Evolutionary conservation across 2,797 vertebrate species (phyloP).

Genomic region (Hafferia zeledoni): DNA sequence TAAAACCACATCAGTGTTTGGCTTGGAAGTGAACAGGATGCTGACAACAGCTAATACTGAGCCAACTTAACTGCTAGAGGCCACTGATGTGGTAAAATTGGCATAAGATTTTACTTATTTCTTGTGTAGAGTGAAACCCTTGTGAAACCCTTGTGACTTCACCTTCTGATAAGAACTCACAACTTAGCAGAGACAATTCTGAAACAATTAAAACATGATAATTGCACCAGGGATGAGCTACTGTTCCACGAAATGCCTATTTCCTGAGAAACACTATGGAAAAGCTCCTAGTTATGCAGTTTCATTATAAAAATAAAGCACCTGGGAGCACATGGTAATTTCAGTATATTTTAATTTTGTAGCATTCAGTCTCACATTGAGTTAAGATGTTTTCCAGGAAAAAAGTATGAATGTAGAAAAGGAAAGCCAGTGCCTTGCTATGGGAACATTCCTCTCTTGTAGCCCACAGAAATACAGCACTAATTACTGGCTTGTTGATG

Average conservation of each 20-base stretch:
- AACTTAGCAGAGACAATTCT: background rate
- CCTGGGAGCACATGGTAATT: background rate
- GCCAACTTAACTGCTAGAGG: background rate
- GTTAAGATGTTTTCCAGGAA: background rate
- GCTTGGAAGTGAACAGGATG: background rate
- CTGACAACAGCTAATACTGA: background rate
- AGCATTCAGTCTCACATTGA: background rate
- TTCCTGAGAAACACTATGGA: background rate
- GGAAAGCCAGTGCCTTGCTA: background rate
- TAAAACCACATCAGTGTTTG: background rate
- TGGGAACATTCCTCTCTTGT: background rate
- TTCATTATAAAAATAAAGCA: conserved; percentile 12
- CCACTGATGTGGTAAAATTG: background rate
- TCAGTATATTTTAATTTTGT: background rate
- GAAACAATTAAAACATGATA: background rate
- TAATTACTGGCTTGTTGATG: background rate
- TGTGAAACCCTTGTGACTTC: background rate
- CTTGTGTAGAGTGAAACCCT: background rate
- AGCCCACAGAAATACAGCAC: background rate
- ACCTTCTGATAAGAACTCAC: background rate
- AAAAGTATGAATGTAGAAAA: background rate
- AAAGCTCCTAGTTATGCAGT: background rate
- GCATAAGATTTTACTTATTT: background rate
- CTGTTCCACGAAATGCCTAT: background rate
- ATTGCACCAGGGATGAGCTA: background rate